Base-by-base conservation (phyloP, 2,888 invertebrate species). In the Anorthoa munda region DNA sequence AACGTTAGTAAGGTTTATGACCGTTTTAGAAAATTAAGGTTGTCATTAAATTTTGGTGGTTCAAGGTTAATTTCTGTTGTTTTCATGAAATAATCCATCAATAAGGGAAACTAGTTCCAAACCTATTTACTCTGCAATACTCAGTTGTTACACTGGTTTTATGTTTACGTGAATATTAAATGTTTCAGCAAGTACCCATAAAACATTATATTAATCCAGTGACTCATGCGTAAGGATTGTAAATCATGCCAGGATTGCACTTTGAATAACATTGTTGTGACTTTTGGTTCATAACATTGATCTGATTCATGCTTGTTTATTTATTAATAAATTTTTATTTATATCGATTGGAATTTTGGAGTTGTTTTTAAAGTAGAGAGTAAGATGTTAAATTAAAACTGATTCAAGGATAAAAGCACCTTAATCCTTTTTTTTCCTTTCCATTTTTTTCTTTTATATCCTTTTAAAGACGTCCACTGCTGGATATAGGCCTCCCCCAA, bases 141-240 rank as follows among this genome's bases (percentile, higher is more conserved):
- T 12, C 26, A 21, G 26, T 51, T 21, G 1, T 26, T 26, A 21
- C 39, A 45, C 12, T 15, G 9, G 18, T 21, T 75, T 46, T 23
- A 56, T 18, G 2, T 26, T 31, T 39, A 39, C 9, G 1, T 39
- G 9, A 39, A 39, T 9, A 39, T 39, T 39, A 39, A 39, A 39
- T 9, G 21, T 7, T 56, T 50, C 18, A 56, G 45, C 15, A 50
- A 13, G 3, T 21, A 48, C n/a, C 23, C 17, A n/a, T 45, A 18
- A 12, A 58, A 0, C 18, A 50, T 26, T 39, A 65, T 39, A 53
- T 66, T 23, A 31, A 56, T 56, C 26, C 51, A n/a, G n/a, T 79
- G 79, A 82, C 31, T 82, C 79, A 79, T 31, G 63, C 9, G 15
- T 65, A n/a, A 75, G 50, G 46, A 82, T 72, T 60, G 72, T 26